These are phyloP conservation scores for Drosophila asahinai DNA, from an alignment of 1,140 invertebrate species.

Conservation along the genomic window DNA sequence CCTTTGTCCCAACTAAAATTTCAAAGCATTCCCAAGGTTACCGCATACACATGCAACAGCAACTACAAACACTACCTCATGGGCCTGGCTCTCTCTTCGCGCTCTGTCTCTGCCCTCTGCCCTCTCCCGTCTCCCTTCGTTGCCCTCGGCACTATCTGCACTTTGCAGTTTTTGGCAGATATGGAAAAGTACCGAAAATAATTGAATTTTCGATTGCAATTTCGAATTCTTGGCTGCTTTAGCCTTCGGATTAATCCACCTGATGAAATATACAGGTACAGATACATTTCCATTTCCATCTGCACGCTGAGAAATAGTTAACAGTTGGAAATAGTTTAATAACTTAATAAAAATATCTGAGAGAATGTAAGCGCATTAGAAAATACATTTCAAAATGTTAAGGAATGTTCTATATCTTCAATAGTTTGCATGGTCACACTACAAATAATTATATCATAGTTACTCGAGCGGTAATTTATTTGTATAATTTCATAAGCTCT, in stretches of 20 bases:
- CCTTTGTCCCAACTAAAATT: conserved; percentile 66
- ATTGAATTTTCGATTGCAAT: conserved; percentile 48
- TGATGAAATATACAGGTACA: conserved; percentile 25
- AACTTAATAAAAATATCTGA: no score
- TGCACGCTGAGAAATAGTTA: background rate
- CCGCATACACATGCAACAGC: conserved; percentile 39
- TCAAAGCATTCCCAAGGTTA: conserved; percentile 74
- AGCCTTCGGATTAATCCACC: conserved; percentile 33
- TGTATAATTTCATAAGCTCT: no score
- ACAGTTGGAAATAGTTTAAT: background rate
- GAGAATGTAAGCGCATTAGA: no score
- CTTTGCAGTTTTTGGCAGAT: conserved; percentile 44
- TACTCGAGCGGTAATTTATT: no score
- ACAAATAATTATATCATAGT: no score
- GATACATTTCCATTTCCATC: conserved; percentile 3
- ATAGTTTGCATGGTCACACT: no score
- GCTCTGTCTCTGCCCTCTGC: conserved; percentile 1
- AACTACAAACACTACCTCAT: background rate
- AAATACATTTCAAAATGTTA: no score
- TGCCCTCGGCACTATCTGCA: conserved; percentile 8
- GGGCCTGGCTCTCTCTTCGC: conserved; percentile 2
- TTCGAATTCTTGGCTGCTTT: conserved; percentile 12
- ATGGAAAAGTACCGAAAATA: conserved; percentile 54
- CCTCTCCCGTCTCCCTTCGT: conserved; percentile 5
- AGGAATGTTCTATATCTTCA: no score